phyloP scores from a whole-genome alignment of 2,113 vertebrate species.

The Micromys minutus region DNA sequence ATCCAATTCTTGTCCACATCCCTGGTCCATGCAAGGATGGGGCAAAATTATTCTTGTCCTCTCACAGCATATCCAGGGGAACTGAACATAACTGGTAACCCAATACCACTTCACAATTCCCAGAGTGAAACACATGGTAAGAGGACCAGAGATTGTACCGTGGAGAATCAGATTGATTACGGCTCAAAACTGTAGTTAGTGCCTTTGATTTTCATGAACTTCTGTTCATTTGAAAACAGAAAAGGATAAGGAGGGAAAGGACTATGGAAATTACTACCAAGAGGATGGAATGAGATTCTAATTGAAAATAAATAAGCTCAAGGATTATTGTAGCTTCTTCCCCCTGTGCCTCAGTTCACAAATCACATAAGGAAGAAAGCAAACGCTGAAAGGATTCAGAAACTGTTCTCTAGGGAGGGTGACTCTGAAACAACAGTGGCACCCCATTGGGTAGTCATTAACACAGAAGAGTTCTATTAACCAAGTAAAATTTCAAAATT shows the following conservation, averaged over 20 bases:
- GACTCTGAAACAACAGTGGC: not conserved
- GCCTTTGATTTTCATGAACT: not conserved
- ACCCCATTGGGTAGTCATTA: not conserved
- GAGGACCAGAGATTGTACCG: not conserved
- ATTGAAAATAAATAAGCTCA: not conserved
- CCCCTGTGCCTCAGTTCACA: not conserved
- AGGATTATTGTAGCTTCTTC: too few species aligned
- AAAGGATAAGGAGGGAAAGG: not conserved
- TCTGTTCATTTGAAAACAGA: not conserved
- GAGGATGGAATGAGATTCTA: not conserved
- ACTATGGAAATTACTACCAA: not conserved
- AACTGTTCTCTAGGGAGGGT: not conserved
- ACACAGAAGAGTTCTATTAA: not conserved
- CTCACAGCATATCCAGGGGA: not conserved
- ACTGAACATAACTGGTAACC: not conserved
- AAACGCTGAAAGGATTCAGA: not conserved
- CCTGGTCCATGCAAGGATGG: not conserved
- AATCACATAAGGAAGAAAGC: not conserved
- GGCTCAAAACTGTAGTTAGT: not conserved
- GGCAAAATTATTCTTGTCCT: not conserved
- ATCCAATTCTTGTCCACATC: not conserved
- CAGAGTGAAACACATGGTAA: not conserved
- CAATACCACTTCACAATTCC: not conserved
- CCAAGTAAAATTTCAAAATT: not conserved
- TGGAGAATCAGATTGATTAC: not conserved